Percentiles rank a stretch among this genome's conserved stretches.
These are phyloP conservation scores for Barnardius zonarius DNA, from an alignment of 2,113 vertebrate genomes.

Conservation along the genomic window DNA sequence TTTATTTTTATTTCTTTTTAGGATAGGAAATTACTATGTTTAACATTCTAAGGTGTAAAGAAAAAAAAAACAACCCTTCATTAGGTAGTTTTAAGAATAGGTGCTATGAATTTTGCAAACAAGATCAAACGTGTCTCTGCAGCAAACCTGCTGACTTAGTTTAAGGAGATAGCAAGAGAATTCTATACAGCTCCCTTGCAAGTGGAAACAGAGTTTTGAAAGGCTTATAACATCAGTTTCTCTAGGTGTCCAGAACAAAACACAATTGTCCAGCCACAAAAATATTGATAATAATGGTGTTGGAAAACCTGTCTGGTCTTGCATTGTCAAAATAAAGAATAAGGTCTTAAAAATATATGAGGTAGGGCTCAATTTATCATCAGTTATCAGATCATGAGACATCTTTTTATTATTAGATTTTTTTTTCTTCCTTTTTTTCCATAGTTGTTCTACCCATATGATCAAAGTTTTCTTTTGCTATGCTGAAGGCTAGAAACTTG, in stretches of 20 bases:
- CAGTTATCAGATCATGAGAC: background rate
- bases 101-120: background rate
- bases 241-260: background rate
- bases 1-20: background rate
- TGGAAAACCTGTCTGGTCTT: background rate
- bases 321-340: background rate
- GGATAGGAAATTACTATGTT: rapidly evolving
- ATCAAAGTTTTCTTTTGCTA: background rate
- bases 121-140: background rate
- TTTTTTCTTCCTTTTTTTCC: background rate
- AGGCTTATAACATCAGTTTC: background rate
- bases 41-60: background rate
- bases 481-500: background rate
- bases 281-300: background rate
- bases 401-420: background rate
- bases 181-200: background rate
- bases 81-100: background rate
- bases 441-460: background rate
- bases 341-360: background rate
- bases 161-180: background rate
- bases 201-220: background rate
- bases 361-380: background rate
- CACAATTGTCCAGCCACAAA: background rate
- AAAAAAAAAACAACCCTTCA: background rate
- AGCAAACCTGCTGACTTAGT: background rate